Percentiles rank a stretch among this genome's conserved stretches.
These are phyloP conservation scores for Pelagia noctiluca DNA, from an alignment of 30 jellyfish, hydroid and myxozoan genomes.

Conservation along the genomic window DNA sequence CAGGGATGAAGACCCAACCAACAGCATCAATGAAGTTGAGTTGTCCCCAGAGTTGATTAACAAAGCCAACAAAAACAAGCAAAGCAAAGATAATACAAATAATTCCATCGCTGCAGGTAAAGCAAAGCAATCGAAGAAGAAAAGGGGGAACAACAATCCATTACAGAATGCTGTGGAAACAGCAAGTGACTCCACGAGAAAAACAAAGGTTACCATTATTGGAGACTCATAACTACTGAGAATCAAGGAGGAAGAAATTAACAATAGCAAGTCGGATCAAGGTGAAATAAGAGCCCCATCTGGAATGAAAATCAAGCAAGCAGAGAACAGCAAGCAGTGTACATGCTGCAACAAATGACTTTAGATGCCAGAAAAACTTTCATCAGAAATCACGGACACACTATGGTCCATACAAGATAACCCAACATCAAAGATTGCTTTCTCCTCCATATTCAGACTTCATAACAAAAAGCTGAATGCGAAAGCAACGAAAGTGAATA, in stretches of 20 bases:
- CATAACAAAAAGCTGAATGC: background rate
- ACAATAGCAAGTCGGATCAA: background rate
- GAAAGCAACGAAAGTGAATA: background rate
- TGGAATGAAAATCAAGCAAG: background rate
- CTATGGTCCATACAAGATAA: background rate
- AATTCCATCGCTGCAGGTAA: background rate
- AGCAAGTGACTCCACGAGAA: background rate
- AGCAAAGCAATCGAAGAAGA: background rate
- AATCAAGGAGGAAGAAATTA: background rate
- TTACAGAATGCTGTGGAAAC: background rate
- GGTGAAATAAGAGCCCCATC: background rate
- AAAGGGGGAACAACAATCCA: background rate
- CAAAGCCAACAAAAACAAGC: background rate
- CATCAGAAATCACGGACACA: background rate
- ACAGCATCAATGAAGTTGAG: background rate
- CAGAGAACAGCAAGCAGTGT: background rate
- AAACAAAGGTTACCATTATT: background rate
- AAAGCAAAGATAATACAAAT: background rate
- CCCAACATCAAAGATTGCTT: background rate
- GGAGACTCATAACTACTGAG: background rate
- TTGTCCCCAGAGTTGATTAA: background rate
- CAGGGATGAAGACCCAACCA: background rate
- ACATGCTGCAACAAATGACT: background rate
- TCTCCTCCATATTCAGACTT: background rate
- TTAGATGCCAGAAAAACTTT: background rate